These are phyloP conservation scores for Gnathonemus echidnorhynchus DNA, from an alignment of 2,113 vertebrate species.

Conservation along the genomic window DNA sequence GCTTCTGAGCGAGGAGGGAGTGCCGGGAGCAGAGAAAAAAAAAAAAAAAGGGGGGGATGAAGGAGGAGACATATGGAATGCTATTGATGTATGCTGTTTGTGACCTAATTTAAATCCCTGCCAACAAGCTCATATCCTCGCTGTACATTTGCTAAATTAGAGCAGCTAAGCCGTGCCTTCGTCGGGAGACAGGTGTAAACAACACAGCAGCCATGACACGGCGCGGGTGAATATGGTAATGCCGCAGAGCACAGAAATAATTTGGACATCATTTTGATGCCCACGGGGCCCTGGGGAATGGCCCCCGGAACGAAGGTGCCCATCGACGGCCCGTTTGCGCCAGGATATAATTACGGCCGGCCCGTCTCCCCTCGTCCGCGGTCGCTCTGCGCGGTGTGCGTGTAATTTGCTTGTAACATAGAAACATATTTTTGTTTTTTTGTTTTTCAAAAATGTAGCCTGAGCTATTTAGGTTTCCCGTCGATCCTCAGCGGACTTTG, in stretches of 20 bases:
- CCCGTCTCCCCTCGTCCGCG: slow-evolving; percentile 62
- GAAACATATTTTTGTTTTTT: slow-evolving; percentile 33
- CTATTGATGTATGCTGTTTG: slow-evolving; percentile 71
- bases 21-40: background rate
- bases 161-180: slow-evolving; percentile 53
- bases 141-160: slow-evolving; percentile 70
- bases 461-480: slow-evolving; percentile 40
- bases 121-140: slow-evolving; percentile 68
- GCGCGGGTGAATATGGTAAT: slow-evolving; percentile 64
- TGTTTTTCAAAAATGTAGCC: slow-evolving; percentile 50
- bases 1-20: slow-evolving; percentile 62
- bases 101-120: slow-evolving; percentile 73
- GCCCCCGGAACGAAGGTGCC: slow-evolving; percentile 56
- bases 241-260: slow-evolving; percentile 59
- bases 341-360: slow-evolving; percentile 66
- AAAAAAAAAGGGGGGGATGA: background rate
- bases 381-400: slow-evolving; percentile 54
- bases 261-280: slow-evolving; percentile 70
- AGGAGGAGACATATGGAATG: slow-evolving; percentile 67
- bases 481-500: slow-evolving; percentile 52
- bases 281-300: slow-evolving; percentile 56
- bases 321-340: slow-evolving; percentile 67
- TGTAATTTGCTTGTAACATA: slow-evolving; percentile 68
- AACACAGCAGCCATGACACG: slow-evolving; percentile 62
- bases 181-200: slow-evolving; percentile 67